Evolutionary conservation across 2,113 vertebrate genomes (phyloP).

Genomic region (Heliornis fulica): DNA sequence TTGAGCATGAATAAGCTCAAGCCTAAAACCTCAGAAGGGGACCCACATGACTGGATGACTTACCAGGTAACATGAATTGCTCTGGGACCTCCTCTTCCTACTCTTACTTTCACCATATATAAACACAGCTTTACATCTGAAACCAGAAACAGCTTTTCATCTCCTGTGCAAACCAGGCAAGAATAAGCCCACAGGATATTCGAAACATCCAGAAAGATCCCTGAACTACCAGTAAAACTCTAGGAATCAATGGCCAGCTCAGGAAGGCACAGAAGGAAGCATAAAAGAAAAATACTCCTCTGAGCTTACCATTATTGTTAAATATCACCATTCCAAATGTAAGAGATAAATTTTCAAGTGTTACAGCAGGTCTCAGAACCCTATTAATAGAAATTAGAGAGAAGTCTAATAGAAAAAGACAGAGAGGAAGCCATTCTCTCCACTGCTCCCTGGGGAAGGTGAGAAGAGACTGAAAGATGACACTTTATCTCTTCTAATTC

Average conservation of each 20-base stretch:
- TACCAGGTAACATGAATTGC: not conserved
- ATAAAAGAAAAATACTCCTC: constrained; percentile 26
- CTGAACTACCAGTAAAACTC: not conserved
- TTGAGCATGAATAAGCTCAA: not conserved
- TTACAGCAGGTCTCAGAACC: constrained; percentile 45
- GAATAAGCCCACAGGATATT: not conserved
- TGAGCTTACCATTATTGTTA: constrained; percentile 63
- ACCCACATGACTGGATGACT: not conserved
- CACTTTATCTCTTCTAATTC: constrained; percentile 53
- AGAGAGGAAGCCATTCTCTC: constrained; percentile 40
- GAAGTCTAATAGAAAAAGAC: constrained; percentile 58
- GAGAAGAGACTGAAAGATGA: constrained; percentile 58
- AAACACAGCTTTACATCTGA: not conserved
- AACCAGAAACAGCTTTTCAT: not conserved
- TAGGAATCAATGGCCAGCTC: constrained; percentile 14
- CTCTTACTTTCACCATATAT: not conserved
- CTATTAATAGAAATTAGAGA: constrained; percentile 67
- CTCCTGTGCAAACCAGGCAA: not conserved
- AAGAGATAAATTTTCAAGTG: constrained; percentile 68
- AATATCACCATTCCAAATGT: constrained; percentile 59
- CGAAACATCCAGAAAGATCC: not conserved
- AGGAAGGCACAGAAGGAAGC: not conserved
- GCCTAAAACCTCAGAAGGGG: not conserved
- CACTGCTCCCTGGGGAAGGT: constrained; percentile 54
- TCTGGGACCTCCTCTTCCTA: not conserved